Evolutionary conservation across 1,140 invertebrate species (phyloP).

Genomic region (Eriocheir sinensis): DNA sequence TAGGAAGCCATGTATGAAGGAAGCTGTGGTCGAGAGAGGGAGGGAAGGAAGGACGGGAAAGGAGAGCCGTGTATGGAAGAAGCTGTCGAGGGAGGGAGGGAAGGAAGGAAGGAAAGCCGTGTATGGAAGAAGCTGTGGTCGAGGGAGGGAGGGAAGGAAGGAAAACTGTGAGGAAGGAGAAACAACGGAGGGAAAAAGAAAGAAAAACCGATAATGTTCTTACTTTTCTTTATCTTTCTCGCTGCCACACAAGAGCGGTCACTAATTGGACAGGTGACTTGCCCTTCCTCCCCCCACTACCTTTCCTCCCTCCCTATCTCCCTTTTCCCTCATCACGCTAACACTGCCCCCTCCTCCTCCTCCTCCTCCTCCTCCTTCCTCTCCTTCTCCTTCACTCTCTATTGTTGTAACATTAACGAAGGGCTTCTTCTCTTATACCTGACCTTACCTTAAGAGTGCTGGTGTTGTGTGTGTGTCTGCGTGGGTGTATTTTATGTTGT

Average conservation of each 20-base stretch:
- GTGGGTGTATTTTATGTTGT: background rate
- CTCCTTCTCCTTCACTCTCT: background rate
- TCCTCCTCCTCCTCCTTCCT: background rate
- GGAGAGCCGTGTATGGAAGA: too few species aligned
- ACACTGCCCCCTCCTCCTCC: background rate
- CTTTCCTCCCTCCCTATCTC: background rate
- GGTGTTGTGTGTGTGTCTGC: background rate
- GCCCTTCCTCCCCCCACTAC: background rate
- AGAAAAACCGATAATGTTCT: background rate
- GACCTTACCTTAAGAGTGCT: too few species aligned
- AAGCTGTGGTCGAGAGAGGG: too few species aligned
- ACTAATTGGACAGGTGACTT: conserved; percentile 15
- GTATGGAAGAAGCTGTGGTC: too few species aligned
- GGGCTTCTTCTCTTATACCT: background rate
- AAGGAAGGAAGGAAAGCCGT: too few species aligned
- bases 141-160: too few species aligned
- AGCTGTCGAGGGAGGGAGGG: too few species aligned
- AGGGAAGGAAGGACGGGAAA: background rate
- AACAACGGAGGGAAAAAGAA: background rate
- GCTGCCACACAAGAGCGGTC: background rate
- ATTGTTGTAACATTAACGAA: background rate
- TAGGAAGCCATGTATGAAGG: background rate
- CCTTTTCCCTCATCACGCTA: too few species aligned
- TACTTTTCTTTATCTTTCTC: background rate
- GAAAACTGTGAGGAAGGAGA: background rate